Percentiles rank a stretch among this genome's conserved stretches.
phyloP scores from a whole-genome alignment of 2,888 invertebrate species.

The Ormyrus labotus region DNA sequence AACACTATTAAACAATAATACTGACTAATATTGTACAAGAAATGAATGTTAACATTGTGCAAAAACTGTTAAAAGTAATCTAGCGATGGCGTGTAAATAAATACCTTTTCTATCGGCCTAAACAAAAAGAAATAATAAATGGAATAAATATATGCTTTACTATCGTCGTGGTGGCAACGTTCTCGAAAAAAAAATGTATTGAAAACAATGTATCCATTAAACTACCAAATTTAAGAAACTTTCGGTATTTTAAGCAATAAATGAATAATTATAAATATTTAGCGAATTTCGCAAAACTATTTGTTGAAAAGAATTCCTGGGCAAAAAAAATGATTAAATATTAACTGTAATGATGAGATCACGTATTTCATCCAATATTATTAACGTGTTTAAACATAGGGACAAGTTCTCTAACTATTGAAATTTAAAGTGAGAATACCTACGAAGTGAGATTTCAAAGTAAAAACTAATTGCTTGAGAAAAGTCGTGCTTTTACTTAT shows the following conservation, averaged over 20 bases:
- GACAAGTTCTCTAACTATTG: too few species aligned
- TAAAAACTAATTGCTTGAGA: constrained; percentile 24
- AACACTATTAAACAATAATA: background rate
- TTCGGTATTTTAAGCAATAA: constrained; percentile 52
- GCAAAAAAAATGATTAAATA: background rate
- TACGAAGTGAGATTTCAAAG: background rate
- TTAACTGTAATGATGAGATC: background rate
- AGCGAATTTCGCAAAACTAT: constrained; percentile 8
- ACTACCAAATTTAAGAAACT: constrained; percentile 30
- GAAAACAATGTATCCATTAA: constrained; percentile 39
- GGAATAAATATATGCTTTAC: constrained; percentile 26
- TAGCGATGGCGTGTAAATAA: constrained; percentile 39
- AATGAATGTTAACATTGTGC: background rate
- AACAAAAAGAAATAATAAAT: constrained; percentile 28
- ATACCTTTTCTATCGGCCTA: constrained; percentile 56
- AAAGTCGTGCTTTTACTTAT: background rate
- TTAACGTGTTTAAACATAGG: too few species aligned
- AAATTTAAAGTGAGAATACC: background rate
- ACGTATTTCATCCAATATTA: too few species aligned
- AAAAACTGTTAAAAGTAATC: background rate
- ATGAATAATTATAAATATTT: background rate
- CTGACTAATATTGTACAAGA: background rate
- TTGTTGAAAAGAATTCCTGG: background rate
- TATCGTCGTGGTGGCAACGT: constrained; percentile 40
- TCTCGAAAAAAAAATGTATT: constrained; percentile 23